Conservation (phyloP, 2,113 vertebrate species). For the mouse (Mus musculus) region DNA sequence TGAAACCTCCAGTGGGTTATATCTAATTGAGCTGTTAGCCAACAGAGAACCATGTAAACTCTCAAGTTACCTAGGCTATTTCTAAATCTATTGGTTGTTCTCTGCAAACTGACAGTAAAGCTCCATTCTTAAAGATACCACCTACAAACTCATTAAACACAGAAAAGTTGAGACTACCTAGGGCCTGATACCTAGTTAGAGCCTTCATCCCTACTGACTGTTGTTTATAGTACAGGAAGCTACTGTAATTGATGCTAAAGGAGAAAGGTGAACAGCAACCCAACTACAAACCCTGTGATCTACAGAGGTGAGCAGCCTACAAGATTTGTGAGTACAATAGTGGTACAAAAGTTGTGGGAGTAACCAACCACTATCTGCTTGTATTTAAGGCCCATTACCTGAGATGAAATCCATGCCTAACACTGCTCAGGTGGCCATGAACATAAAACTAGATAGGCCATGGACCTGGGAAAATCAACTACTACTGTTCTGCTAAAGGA, state of each 20-base stretch:
- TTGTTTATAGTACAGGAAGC: not conserved
- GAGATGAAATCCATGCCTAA: not conserved
- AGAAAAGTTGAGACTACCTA: not conserved
- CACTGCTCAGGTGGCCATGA: not conserved
- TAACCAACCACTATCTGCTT: not conserved
- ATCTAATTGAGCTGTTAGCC: not conserved
- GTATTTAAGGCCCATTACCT: not conserved
- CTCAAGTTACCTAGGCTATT: not conserved
- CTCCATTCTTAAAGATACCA: not conserved
- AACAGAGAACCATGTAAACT: not conserved
- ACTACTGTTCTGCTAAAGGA: not conserved
- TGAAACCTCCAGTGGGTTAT: not conserved
- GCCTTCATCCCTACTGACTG: not conserved
- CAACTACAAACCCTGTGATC: not conserved
- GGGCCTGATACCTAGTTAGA: not conserved
- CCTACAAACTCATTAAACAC: not conserved
- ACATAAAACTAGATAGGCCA: not conserved
- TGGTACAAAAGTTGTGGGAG: not conserved
- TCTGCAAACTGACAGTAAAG: not conserved
- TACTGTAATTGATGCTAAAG: not conserved
- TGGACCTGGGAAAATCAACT: not conserved
- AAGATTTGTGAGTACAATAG: not conserved
- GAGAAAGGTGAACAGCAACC: not conserved
- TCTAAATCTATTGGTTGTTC: not conserved
- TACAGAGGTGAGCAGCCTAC: not conserved